Base-by-base conservation (phyloP, 2,888 invertebrate genomes). In the Adelognathus sp. region DNA sequence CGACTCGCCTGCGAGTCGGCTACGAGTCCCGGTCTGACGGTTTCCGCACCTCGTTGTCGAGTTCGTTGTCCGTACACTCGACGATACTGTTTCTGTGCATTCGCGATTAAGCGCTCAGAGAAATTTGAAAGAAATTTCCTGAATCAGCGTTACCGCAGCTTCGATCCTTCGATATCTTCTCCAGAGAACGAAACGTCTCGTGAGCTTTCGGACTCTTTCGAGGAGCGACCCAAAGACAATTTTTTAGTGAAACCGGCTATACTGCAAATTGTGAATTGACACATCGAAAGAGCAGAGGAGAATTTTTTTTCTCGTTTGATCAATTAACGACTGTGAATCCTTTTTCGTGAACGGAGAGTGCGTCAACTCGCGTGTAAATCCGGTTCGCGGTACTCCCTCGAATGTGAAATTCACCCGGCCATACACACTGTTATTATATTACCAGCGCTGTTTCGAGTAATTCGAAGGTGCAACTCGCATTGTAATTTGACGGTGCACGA, bases 61-160 rank as follows among this genome's bases (percentile, higher is more conserved):
- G 89, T 90, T 90, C 90, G 90, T 90, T 89, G 90, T 87, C 88
- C 90, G 89, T 18, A 56, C 31, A n/a, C n/a, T n/a, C n/a, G n/a
- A n/a, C n/a, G n/a, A n/a, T n/a, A n/a, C n/a, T n/a, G n/a, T n/a
- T n/a, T n/a, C n/a, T 36, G 7, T 14, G 29, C 14, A n/a, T 44
- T 9, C 29, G 5, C 2, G 24, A 29, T 52, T n/a, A n/a, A n/a
- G n/a, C n/a, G n/a, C n/a, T n/a, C n/a, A n/a, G n/a, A n/a, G n/a
- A n/a, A n/a, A n/a, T n/a, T n/a, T n/a, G n/a, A n/a, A n/a, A n/a
- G n/a, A n/a, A n/a, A n/a, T n/a, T n/a, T n/a, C n/a, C n/a, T n/a
- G n/a, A n/a, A n/a, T n/a, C n/a, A n/a, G n/a, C n/a, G n/a, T n/a
- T n/a, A n/a, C n/a, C n/a, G n/a, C n/a, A n/a, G n/a, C n/a, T n/a